Percentiles rank a stretch among this genome's conserved stretches.
These are phyloP conservation scores for Lamellibrachia columna DNA, from an alignment of 2,888 invertebrate species.

Conservation along the genomic window DNA sequence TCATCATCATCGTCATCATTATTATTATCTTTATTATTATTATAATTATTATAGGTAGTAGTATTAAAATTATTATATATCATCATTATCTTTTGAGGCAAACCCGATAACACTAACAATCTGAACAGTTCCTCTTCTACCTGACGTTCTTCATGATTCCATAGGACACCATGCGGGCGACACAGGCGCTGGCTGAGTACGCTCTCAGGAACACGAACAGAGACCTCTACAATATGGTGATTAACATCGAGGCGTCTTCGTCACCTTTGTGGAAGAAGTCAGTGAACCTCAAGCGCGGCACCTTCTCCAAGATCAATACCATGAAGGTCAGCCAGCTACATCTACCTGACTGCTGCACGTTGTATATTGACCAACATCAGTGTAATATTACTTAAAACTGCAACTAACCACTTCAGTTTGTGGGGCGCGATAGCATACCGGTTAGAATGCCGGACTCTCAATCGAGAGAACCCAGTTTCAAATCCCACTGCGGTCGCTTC, in stretches of 20 bases:
- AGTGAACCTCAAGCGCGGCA: constrained; percentile 31
- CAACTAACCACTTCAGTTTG: background rate
- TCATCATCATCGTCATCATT: no score
- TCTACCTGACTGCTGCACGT: background rate
- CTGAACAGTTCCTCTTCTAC: no score
- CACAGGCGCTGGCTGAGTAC: constrained; percentile 81
- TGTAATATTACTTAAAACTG: background rate
- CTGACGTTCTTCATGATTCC: background rate
- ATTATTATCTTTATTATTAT: no score
- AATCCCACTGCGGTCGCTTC: no score
- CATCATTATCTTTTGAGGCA: no score
- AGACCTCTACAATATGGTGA: constrained; percentile 57
- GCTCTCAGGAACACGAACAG: constrained; percentile 59
- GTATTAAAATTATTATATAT: no score
- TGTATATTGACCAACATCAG: background rate
- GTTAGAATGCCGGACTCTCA: no score
- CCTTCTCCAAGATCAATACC: background rate
- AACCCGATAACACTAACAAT: no score
- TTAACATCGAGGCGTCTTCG: constrained; percentile 60
- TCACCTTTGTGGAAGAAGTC: constrained; percentile 51
- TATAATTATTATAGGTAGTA: no score
- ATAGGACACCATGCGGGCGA: constrained; percentile 84
- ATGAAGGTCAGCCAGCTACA: background rate
- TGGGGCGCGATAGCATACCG: no score
- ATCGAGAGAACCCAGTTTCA: no score